Percentiles rank a stretch among this genome's conserved stretches.
These are phyloP conservation scores for Laterallus jamaicensis DNA, from an alignment of 2,113 vertebrate genomes.

Conservation along the genomic window DNA sequence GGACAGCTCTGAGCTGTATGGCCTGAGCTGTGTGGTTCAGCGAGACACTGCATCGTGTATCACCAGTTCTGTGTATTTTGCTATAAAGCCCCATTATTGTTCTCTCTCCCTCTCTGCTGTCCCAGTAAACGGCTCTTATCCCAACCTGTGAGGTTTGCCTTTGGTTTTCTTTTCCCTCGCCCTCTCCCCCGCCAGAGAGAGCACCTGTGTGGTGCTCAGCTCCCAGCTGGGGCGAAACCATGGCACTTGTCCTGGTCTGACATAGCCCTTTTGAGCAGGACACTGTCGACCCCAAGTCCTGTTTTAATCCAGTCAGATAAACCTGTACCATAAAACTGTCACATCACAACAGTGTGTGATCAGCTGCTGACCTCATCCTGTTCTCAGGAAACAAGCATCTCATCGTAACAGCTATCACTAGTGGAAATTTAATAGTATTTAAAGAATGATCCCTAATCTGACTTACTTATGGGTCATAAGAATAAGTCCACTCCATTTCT, in stretches of 20 bases:
- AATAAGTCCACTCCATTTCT: neutral
- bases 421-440: neutral
- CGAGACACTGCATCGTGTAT: no score
- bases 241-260: neutral
- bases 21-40: no score
- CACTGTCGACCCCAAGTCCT: neutral
- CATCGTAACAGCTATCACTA: rapidly evolving
- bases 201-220: no score
- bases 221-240: no score
- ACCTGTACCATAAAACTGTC: neutral
- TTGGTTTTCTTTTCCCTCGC: no score
- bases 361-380: neutral
- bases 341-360: neutral
- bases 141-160: no score
- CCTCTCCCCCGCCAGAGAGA: no score
- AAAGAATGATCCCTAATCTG: neutral
- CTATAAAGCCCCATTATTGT: no score
- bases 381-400: neutral
- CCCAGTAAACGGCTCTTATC: no score
- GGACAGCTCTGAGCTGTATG: no score
- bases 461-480: neutral
- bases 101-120: no score
- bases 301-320: neutral
- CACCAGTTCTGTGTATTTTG: no score
- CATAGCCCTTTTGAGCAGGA: neutral